Evolutionary conservation across 2,113 vertebrate genomes (phyloP), one percentile per base, ranked within the genome.

Genomic region (Rhinogobius similis): DNA sequence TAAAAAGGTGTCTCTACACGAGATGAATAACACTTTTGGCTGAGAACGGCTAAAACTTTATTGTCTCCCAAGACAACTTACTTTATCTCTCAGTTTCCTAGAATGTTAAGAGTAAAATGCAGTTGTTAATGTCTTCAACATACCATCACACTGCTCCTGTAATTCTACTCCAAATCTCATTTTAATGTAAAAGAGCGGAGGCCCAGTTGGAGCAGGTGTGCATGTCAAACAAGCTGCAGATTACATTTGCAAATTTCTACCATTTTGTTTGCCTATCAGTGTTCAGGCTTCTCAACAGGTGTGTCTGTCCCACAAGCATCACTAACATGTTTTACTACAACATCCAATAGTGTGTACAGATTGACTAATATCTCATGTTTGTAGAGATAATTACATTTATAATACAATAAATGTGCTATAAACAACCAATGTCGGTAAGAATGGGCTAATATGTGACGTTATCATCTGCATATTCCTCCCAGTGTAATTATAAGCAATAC

Each of bases 201-300:
- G 43, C 21, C 2, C 73, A 27, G 56, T 79, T 58, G 68, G 76
- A 77, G 73, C 80, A 81, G 52, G 50, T 52, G 79, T 79, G 86
- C 66, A 71, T 78, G 67, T n/a, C n/a, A 78, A 76, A 56, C 9
- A 52, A 20, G 20, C 44, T 71, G 50, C 4, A 24, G 44, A 75
- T 62, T 48, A 61, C 27, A 16, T 36, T 38, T 38, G 5, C 53
- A 24, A 13, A 13, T 56, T 39, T 61, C 39, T 29, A 13, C 38
- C 56, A 50, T 69, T 75, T 68, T 68, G 44, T 67, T 24, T 62
- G 48, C 52, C 29, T 64, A 52, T 14, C 73, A 73, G 53, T 67
- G 65, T 61, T 61, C 27, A 36, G 46, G 59, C 6, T 36, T 36
- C 4, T 36, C n/a, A n/a, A n/a, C n/a, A n/a, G n/a, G n/a, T n/a